These are phyloP conservation scores for Vulpes vulpes DNA, from an alignment of 2,113 vertebrate genomes.

Conservation along the genomic window DNA sequence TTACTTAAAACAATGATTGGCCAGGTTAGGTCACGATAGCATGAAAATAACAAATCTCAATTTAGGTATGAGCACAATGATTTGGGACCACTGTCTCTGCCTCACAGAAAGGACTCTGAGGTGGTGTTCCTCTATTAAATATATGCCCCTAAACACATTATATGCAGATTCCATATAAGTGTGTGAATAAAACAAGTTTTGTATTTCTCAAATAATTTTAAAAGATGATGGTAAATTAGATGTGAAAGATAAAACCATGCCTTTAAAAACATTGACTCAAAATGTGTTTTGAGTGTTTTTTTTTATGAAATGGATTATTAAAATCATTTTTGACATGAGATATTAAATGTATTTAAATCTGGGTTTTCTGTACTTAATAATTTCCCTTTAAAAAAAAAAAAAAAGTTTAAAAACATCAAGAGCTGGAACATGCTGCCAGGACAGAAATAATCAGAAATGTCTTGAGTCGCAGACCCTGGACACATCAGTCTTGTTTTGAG, in stretches of 20 bases:
- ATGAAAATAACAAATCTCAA: conserved; percentile 53
- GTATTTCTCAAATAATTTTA: conserved; percentile 65
- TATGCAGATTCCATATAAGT: neutral
- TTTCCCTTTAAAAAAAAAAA: conserved; percentile 72
- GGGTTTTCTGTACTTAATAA: conserved; percentile 71
- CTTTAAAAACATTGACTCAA: conserved; percentile 75
- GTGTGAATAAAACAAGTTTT: conserved; percentile 49
- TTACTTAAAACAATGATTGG: conserved; percentile 76
- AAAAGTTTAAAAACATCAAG: conserved; percentile 78
- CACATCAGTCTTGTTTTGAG: conserved; percentile 94
- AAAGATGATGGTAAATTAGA: conserved; percentile 56
- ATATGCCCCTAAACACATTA: neutral
- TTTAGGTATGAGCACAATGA: neutral
- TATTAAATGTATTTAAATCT: conserved; percentile 74
- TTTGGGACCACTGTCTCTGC: neutral
- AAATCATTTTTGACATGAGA: conserved; percentile 82
- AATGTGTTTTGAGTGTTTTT: conserved; percentile 46
- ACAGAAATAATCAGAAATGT: conserved; percentile 66
- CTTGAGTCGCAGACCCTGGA: conserved; percentile 2
- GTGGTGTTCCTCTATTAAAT: neutral
- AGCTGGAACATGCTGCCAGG: conserved; percentile 81
- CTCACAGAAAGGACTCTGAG: neutral
- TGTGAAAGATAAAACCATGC: conserved; percentile 63
- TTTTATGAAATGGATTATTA: conserved; percentile 77
- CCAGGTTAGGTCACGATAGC: conserved; percentile 53